These are phyloP conservation scores for Tonatia bakeri DNA, from an alignment of 2,113 vertebrate genomes.

Conservation along the genomic window DNA sequence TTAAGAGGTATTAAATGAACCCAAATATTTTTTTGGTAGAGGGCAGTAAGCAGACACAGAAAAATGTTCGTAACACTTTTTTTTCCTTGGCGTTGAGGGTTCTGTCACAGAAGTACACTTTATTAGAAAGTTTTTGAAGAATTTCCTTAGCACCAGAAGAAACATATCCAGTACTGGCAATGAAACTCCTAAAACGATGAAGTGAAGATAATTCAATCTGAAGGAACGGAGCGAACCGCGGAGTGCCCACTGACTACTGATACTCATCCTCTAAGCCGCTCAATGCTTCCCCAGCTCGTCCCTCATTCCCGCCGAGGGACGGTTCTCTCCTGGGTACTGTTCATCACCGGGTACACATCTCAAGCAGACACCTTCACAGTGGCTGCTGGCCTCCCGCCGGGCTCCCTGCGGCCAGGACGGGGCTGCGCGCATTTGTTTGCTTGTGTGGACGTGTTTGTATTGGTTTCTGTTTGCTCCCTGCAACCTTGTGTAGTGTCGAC, in stretches of 20 bases:
- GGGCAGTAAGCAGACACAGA: not conserved
- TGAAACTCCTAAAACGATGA: not conserved
- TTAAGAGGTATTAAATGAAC: not conserved
- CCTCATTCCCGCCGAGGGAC: not conserved
- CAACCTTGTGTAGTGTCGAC: not conserved
- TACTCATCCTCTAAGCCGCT: not conserved
- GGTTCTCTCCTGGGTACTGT: no score
- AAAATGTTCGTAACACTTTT: not conserved
- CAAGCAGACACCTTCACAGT: not conserved
- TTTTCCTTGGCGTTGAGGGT: not conserved
- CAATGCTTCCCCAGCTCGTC: not conserved
- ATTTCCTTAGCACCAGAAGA: not conserved
- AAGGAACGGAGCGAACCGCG: not conserved
- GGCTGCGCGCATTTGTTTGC: not conserved
- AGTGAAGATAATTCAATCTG: not conserved
- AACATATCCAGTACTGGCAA: not conserved
- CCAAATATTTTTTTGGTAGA: not conserved
- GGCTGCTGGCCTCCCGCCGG: not conserved
- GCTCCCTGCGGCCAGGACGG: not conserved
- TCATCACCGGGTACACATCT: rapidly evolving
- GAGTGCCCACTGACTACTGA: no score
- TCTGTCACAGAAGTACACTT: not conserved
- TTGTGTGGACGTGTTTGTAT: not conserved
- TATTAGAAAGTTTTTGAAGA: not conserved
- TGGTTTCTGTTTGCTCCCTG: not conserved